Evolutionary conservation across 2,888 invertebrate species (phyloP), one percentile per base, ranked within the genome.

Genomic region (Baronia brevicornis): DNA sequence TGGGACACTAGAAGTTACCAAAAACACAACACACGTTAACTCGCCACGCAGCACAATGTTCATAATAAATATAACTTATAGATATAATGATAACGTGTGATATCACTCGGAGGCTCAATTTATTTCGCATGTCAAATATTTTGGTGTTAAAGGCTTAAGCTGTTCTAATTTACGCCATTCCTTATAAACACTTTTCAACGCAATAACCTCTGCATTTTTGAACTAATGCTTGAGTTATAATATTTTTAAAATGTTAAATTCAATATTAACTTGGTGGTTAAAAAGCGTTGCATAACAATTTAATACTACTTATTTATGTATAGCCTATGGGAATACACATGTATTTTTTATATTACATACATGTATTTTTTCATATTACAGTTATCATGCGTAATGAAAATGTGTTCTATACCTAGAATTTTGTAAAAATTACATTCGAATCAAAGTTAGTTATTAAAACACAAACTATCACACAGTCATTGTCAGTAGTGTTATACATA

Each of bases 71-170:
- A 64, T 49, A 62, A 67, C 65, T 67, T 70, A 67, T 70, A 68
- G 73, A 74, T 72, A 72, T 56, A 71, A 48, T 68, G 82, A 80
- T 80, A 80, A 79, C 55, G 55, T 46, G 47, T 56, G 72, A 66
- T 78, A 78, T 63, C 75, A 60, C 67, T 63, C 67, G 61, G 67
- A 59, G 69, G 59, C 59, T 53, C 45, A 66, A 68, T 64, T 60
- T 57, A 60, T 36, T 38, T 34, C 28, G 33, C 28, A 41, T 22
- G 34, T 24, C 29, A 37, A 37, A 36, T 28, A 30, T 27, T 27
- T 33, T 33, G 15, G 30, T 22, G 36, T 19, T 27, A 27, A 21
- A 11, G 7, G 13, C 14, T 24, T 25, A 20, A 26, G 21, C 25
- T 27, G 6, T 19, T 19, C n/a, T n/a, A n/a, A n/a, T n/a, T n/a